A percentile compares a stretch with the other conserved stretches of the same genome.
phyloP scores from a whole-genome alignment of 2,113 vertebrate species.

The Perca fluviatilis region DNA sequence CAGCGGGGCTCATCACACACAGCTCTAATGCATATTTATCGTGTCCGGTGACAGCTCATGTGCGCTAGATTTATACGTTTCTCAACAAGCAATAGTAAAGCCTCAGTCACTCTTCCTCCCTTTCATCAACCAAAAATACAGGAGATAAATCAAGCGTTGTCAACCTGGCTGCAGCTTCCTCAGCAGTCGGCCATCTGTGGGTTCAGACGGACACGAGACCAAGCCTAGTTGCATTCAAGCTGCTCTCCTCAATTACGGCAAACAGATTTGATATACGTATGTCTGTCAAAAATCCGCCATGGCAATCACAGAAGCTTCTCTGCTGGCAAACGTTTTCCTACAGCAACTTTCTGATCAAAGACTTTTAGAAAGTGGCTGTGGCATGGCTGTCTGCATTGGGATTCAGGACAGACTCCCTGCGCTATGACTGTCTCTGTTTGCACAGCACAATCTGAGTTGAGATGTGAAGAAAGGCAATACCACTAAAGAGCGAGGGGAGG shows the following conservation, averaged over 20 bases:
- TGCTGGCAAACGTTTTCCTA: conserved; percentile 57
- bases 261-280: conserved; percentile 64
- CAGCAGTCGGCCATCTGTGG: conserved; percentile 55
- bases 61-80: conserved; percentile 72
- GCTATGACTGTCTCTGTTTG: conserved; percentile 69
- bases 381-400: conserved; percentile 66
- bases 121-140: conserved; percentile 65
- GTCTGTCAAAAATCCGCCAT: conserved; percentile 69
- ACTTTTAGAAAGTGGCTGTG: conserved; percentile 61
- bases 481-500: conserved; percentile 57
- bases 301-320: conserved; percentile 62
- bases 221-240: conserved; percentile 33
- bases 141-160: conserved; percentile 61
- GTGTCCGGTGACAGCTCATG: conserved; percentile 60
- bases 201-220: conserved; percentile 19
- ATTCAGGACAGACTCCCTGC: conserved; percentile 71
- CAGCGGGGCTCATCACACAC: conserved; percentile 75
- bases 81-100: conserved; percentile 76
- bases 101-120: conserved; percentile 52
- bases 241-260: conserved; percentile 50
- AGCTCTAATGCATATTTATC: conserved; percentile 77
- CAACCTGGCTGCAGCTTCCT: conserved; percentile 35
- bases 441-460: conserved; percentile 67
- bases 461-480: conserved; percentile 69
- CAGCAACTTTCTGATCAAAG: conserved; percentile 75